Base-by-base conservation (phyloP, 2,888 invertebrate species). In the Leistus spinibarbis region DNA sequence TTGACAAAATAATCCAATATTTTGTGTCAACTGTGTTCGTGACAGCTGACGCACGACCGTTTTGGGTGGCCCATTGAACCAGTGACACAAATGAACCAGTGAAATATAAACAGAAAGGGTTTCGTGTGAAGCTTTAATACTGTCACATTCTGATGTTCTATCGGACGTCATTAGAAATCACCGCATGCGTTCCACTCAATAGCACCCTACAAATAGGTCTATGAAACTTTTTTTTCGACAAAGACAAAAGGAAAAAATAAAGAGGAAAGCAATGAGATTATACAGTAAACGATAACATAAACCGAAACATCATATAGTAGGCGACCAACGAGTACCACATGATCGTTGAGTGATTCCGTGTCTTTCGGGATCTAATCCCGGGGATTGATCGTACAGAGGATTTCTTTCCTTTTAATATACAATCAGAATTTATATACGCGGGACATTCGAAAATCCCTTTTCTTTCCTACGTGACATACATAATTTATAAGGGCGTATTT, bases 331-430 rank as follows among this genome's bases (percentile, higher is more conserved):
- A 22, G 22, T 13, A 60, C 20, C 3, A 60, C 60, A 60, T 22
- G 60, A 66, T 17, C 66, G 24, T 64, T 57, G 72, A 72, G 65
- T 72, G 72, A 72, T 72, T 72, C 66, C n/a, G 7, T 40, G 40
- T 40, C 40, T 27, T 16, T 16, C 66, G 19, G 66, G 27, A 56
- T 40, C 56, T 72, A 72, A 72, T 72, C 72, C 66, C 57, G 57
- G 53, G 72, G 72, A 72, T 72, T 72, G 72, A 72, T 72, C 65
- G 66, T 40, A 40, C 53, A 53, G 57, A 57, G 67, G 73, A 67
- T 67, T 73, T 54, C 67, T 40, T 66, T 73, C 73, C 67, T 73
- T 73, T 73, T 73, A 73, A 73, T 73, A 73, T 73, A 73, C 73
- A 73, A 73, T 73, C 73, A 73, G 73, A 73, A 73, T 73, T 67